These are phyloP conservation scores for Melanocharis versteri DNA, from an alignment of 2,113 vertebrate species.

Conservation along the genomic window DNA sequence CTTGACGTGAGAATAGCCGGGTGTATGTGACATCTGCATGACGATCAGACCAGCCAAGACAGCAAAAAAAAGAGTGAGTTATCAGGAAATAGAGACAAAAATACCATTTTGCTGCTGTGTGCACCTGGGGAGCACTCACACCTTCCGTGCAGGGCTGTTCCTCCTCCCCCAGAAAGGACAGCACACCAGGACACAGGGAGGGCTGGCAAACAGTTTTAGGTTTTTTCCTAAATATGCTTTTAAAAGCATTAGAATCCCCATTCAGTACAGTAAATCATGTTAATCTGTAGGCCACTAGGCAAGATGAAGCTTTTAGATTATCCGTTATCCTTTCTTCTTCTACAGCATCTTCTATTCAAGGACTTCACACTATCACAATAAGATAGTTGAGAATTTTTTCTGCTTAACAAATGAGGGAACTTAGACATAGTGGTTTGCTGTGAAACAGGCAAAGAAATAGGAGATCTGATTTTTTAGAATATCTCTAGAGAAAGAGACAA, in stretches of 20 bases:
- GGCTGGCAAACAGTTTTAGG: not conserved
- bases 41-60: not conserved
- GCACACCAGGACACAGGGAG: not conserved
- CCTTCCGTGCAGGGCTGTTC: rapidly evolving
- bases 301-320: not conserved
- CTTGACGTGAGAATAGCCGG: not conserved
- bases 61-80: not conserved
- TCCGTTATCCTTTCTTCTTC: not conserved
- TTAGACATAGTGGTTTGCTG: not conserved
- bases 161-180: not conserved
- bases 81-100: not conserved
- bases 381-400: not conserved
- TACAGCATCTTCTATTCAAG: not conserved
- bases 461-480: not conserved
- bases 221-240: not conserved
- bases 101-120: not conserved
- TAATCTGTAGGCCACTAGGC: not conserved
- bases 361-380: not conserved
- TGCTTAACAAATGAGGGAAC: constrained; percentile 3
- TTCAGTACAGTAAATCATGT: not conserved
- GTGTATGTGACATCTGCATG: rapidly evolving
- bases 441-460: constrained; percentile 15
- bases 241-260: not conserved
- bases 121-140: not conserved
- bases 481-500: constrained; percentile 10